Percentiles rank a stretch among this genome's conserved stretches.
Evolutionary conservation across 92 coral and sea anemone genomes (phyloP).

Genomic region (Porites evermanni): DNA sequence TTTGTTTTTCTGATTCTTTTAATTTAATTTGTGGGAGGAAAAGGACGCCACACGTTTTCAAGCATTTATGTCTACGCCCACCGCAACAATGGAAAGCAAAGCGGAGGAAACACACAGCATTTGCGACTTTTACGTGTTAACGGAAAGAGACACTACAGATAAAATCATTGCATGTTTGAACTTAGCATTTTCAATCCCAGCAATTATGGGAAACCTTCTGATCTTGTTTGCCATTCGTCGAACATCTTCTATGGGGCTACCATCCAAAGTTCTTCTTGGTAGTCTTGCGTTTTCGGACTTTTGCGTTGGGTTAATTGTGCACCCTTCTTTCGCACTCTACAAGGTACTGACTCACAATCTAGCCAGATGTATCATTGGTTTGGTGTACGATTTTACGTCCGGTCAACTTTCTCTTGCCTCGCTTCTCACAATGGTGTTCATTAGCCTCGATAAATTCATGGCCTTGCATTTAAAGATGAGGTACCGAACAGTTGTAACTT

Average conservation of each 20-base stretch:
- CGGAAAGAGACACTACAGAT: background rate
- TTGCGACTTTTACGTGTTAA: background rate
- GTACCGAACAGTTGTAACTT: background rate
- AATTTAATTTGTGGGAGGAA: too few relatives aligned
- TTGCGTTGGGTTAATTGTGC: background rate
- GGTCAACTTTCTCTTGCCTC: background rate
- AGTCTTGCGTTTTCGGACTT: conserved; percentile 2
- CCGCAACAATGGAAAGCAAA: background rate
- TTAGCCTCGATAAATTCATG: conserved; percentile 3
- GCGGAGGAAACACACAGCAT: background rate
- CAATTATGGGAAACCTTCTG: background rate
- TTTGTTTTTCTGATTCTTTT: too few relatives aligned
- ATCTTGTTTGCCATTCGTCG: background rate
- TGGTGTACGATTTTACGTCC: conserved; percentile 1
- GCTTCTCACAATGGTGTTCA: background rate
- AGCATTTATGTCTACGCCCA: background rate
- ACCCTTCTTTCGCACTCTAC: background rate
- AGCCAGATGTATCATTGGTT: background rate
- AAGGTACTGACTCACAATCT: background rate
- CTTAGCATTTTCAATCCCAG: background rate
- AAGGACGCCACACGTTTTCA: background rate
- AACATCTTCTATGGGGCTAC: background rate
- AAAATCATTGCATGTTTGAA: background rate
- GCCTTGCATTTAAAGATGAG: conserved; percentile 4
- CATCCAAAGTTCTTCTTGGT: background rate